Evolutionary conservation across 2,113 vertebrate genomes (phyloP).

Genomic region (Pterophyllum scalare): DNA sequence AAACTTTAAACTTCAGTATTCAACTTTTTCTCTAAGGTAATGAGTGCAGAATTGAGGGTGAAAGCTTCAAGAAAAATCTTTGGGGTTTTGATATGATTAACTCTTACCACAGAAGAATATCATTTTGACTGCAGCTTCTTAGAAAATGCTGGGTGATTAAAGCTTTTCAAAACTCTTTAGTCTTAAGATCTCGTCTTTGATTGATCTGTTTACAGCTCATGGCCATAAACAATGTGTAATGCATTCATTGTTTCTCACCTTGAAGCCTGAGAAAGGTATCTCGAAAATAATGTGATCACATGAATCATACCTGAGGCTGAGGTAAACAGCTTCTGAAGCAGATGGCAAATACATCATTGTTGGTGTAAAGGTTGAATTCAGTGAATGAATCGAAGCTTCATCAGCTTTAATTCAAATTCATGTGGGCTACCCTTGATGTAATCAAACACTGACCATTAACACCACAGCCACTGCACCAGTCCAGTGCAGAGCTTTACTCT

Average conservation of each 20-base stretch:
- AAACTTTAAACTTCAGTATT: neutral
- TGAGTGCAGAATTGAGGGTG: neutral
- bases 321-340: neutral
- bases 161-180: neutral
- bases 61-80: conserved; percentile 9
- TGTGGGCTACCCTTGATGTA: too few species aligned
- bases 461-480: too few species aligned
- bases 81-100: neutral
- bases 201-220: neutral
- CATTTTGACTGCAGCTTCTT: neutral
- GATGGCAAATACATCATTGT: neutral
- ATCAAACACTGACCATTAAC: too few species aligned
- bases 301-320: neutral
- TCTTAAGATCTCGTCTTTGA: neutral
- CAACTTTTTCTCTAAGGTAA: neutral
- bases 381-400: too few species aligned
- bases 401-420: too few species aligned
- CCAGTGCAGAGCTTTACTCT: too few species aligned
- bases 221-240: neutral
- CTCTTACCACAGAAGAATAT: neutral
- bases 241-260: neutral
- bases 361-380: too few species aligned
- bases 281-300: neutral
- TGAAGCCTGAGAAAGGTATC: neutral
- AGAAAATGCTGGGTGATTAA: neutral